Evolutionary conservation across 2,888 invertebrate species (phyloP).

Genomic region (Blastobasis adustella): DNA sequence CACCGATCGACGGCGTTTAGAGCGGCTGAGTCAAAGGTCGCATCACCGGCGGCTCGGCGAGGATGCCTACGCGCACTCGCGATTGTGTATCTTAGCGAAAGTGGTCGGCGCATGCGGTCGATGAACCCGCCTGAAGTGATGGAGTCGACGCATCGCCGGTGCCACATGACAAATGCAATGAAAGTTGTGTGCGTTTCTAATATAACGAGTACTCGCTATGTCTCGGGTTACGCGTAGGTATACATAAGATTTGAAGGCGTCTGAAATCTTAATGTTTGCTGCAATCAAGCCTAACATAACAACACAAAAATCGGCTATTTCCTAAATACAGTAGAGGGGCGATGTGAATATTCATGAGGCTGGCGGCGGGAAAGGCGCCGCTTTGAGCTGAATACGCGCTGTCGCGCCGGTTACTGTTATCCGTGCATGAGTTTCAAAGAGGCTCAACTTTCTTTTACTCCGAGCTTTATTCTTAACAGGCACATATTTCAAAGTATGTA

Average conservation of each 20-base stretch:
- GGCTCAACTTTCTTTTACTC: slow-evolving; percentile 30
- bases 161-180: slow-evolving; percentile 22
- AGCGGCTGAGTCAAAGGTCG: slow-evolving; percentile 22
- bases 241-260: no score
- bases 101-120: slow-evolving; percentile 39
- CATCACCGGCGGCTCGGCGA: slow-evolving; percentile 11
- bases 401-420: slow-evolving; percentile 15
- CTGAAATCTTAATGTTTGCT: no score
- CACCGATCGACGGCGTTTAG: slow-evolving; percentile 3
- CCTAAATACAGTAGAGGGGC: no score
- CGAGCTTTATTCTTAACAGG: slow-evolving; percentile 10
- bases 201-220: slow-evolving; percentile 24
- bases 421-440: slow-evolving; percentile 18
- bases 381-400: background rate
- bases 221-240: no score
- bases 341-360: no score
- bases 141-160: slow-evolving; percentile 35
- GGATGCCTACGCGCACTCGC: slow-evolving; percentile 10
- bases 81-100: slow-evolving; percentile 52
- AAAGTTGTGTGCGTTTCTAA: slow-evolving; percentile 37
- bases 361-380: no score
- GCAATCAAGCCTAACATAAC: no score
- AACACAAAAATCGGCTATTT: no score
- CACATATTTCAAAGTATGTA: slow-evolving; percentile 14
- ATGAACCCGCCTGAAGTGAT: slow-evolving; percentile 30